Evolutionary conservation across 2,113 vertebrate genomes (phyloP).

Genomic region (Thunnus thynnus): DNA sequence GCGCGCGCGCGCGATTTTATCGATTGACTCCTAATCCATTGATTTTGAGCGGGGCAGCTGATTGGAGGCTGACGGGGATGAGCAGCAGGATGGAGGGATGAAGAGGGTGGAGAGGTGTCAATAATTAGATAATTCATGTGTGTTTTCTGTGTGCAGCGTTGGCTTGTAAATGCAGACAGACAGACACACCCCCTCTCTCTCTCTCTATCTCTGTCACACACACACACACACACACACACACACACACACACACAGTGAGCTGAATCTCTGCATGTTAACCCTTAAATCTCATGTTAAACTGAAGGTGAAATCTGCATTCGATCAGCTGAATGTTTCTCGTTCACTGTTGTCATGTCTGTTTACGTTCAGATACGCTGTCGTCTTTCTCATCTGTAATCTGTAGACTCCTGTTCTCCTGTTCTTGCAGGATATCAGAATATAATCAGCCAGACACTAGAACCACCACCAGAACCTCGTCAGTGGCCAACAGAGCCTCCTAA

Average conservation of each 20-base stretch:
- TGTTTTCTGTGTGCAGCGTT: neutral
- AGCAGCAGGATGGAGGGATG: constrained; percentile 15
- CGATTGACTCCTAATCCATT: constrained; percentile 25
- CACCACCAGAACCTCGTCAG: neutral
- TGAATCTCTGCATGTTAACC: constrained; percentile 10
- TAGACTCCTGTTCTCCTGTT: too few relatives aligned
- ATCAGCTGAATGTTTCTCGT: too few relatives aligned
- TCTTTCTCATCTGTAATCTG: too few relatives aligned
- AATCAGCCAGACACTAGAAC: neutral
- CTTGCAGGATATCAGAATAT: too few relatives aligned
- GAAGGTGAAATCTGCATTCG: too few relatives aligned
- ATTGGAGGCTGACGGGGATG: neutral
- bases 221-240: constrained; percentile 11
- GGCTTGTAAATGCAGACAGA: constrained; percentile 47
- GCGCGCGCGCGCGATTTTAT: constrained; percentile 3
- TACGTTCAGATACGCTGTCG: too few relatives aligned
- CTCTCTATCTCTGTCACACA: neutral
- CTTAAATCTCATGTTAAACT: too few relatives aligned
- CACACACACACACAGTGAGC: constrained; percentile 10
- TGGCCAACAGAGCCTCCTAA: too few relatives aligned
- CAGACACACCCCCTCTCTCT: constrained; percentile 28
- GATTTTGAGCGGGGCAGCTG: neutral
- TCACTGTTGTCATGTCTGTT: too few relatives aligned
- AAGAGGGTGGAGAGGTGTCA: too few relatives aligned
- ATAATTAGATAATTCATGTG: too few relatives aligned